These are phyloP conservation scores for Diaphora mendica DNA, from an alignment of 2,888 invertebrate species.

Conservation along the genomic window DNA sequence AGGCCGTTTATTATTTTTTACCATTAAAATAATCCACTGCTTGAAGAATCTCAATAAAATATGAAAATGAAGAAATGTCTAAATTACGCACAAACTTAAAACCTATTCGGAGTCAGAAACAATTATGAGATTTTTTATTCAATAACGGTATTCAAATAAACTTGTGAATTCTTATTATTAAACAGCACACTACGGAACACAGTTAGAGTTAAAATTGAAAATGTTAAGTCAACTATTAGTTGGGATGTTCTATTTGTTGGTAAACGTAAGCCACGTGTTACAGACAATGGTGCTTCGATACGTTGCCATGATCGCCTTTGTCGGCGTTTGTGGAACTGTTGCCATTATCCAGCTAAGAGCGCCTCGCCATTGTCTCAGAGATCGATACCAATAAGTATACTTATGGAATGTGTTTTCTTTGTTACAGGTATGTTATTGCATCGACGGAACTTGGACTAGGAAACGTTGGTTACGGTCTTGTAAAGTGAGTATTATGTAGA, in stretches of 20 bases:
- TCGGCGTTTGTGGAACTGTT: slow-evolving; percentile 7
- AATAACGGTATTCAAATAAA: background rate
- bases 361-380: background rate
- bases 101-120: background rate
- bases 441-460: background rate
- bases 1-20: too few relatives aligned
- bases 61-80: too few relatives aligned
- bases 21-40: too few relatives aligned
- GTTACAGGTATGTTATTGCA: slow-evolving; percentile 18
- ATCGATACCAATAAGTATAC: background rate
- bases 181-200: background rate
- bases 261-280: slow-evolving; percentile 7
- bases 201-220: background rate
- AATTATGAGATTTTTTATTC: too few relatives aligned
- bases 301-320: slow-evolving; percentile 12
- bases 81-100: too few relatives aligned
- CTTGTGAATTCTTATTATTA: background rate
- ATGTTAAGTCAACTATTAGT: background rate
- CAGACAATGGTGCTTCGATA: slow-evolving; percentile 11
- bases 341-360: background rate
- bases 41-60: too few relatives aligned
- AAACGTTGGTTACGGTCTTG: background rate
- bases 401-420: slow-evolving; percentile 15
- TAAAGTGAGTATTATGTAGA: background rate
- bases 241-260: background rate